Evolutionary conservation across 1,140 invertebrate genomes (phyloP).

Genomic region (Vanessa atalanta): DNA sequence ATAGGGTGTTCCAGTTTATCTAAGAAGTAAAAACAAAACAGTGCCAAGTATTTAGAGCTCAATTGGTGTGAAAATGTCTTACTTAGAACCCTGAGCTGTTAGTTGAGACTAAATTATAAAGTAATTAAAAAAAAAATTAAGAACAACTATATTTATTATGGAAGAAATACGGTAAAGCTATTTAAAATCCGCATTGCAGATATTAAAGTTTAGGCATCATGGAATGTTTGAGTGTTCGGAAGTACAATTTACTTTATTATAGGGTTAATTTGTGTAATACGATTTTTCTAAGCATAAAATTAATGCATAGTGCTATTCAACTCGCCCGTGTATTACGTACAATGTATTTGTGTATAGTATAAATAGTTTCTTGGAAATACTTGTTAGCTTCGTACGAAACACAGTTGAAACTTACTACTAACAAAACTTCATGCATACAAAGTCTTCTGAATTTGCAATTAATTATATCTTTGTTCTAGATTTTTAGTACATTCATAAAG

Average conservation of each 20-base stretch:
- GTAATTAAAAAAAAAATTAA: conserved; percentile 31
- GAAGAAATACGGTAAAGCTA: conserved; percentile 20
- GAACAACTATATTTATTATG: conserved; percentile 30
- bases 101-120: conserved; percentile 23
- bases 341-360: too few relatives aligned
- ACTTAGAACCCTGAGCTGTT: conserved; percentile 11
- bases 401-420: too few relatives aligned
- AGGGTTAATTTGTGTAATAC: not conserved
- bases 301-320: not conserved
- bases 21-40: not conserved
- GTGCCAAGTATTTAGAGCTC: conserved; percentile 13
- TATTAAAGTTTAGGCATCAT: conserved; percentile 24
- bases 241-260: conserved; percentile 1
- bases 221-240: conserved; percentile 15
- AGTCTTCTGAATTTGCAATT: too few relatives aligned
- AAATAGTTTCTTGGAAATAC: too few relatives aligned
- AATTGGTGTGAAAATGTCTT: conserved; percentile 19
- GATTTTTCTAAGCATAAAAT: not conserved
- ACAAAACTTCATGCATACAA: too few relatives aligned
- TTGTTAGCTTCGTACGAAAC: too few relatives aligned
- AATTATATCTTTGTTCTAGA: too few relatives aligned
- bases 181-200: conserved; percentile 35
- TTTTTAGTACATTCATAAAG: too few relatives aligned
- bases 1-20: not conserved
- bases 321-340: not conserved